Evolutionary conservation across 92 coral and sea anemone genomes (phyloP), one percentile per base, ranked within the genome.

Genomic region (Epizoanthus illoricatus): DNA sequence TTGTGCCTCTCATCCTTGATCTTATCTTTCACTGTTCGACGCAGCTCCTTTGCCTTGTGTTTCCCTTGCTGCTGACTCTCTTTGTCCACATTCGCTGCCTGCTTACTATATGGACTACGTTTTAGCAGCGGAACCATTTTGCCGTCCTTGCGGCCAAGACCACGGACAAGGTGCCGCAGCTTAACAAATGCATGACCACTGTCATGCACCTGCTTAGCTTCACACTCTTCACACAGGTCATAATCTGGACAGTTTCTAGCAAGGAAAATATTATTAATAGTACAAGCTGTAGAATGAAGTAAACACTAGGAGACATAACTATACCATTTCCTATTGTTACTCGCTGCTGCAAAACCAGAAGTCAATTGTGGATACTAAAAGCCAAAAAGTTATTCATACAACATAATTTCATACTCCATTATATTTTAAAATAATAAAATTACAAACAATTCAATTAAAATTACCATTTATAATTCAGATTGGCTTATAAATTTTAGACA

Each of bases 161-260:
- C 99, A 43, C 87, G 86, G 16, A 90, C 87, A 55, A 86, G 92
- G 64, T 73, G 78, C 42, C 87, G 91, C 78, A 96, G 85, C 84
- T 96, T 96, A 56, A 92, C 68, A 67, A 96, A 96, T 59, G 88
- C 97, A 72, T 96, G 99, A 49, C 79, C 61, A 0, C 80, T 81
- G 45, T 91, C 81, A 49, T 96, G 99, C 21, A 90, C 98, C 28
- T 82, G 85, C 33, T 72, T 86, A 17, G 81, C 89, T 82, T 96
- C 99, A 73, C 99, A 96, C 8, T 86, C 71, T 85, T 91, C 98
- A 76, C 98, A 95, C 28, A 95, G 84, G 55, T 95, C 98, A 79
- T 87, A 95, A 65, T 95, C 96, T 9, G 90, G 84, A 73, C 98
- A 95, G 85, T 91, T 93, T 64, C 98, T 95, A 76, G 15, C 39